phyloP scores from a whole-genome alignment of 2,113 vertebrate species.

The Gymnarchus niloticus region DNA sequence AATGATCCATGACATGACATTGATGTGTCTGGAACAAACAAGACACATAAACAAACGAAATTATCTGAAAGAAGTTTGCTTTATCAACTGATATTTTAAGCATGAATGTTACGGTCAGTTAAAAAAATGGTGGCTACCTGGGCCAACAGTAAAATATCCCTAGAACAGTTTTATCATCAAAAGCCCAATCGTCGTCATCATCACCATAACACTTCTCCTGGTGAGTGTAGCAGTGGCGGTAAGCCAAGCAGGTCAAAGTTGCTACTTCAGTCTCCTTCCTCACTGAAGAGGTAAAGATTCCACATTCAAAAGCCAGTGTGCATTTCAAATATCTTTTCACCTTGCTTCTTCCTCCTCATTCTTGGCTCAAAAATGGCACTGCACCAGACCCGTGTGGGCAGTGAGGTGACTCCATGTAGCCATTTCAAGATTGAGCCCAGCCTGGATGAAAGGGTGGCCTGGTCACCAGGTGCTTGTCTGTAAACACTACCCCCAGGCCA shows the following conservation, averaged over 20 bases:
- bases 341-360: too few relatives aligned
- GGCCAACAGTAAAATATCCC: neutral
- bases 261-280: too few relatives aligned
- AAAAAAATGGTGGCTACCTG: neutral
- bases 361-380: too few relatives aligned
- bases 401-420: too few relatives aligned
- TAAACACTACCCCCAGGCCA: too few relatives aligned
- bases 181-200: neutral
- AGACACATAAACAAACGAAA: neutral
- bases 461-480: too few relatives aligned
- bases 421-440: too few relatives aligned
- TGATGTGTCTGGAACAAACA: conserved; percentile 29
- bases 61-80: neutral
- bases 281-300: too few relatives aligned
- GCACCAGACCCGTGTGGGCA: too few relatives aligned
- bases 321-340: too few relatives aligned
- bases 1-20: neutral
- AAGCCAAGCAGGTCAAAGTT: neutral
- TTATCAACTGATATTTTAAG: neutral
- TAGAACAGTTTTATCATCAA: neutral
- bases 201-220: neutral
- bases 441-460: too few relatives aligned
- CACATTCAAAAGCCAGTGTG: too few relatives aligned
- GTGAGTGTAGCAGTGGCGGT: neutral
- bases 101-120: neutral